Conservation (phyloP, 2,113 vertebrate genomes). For the Dicrurus megarhynchus region DNA sequence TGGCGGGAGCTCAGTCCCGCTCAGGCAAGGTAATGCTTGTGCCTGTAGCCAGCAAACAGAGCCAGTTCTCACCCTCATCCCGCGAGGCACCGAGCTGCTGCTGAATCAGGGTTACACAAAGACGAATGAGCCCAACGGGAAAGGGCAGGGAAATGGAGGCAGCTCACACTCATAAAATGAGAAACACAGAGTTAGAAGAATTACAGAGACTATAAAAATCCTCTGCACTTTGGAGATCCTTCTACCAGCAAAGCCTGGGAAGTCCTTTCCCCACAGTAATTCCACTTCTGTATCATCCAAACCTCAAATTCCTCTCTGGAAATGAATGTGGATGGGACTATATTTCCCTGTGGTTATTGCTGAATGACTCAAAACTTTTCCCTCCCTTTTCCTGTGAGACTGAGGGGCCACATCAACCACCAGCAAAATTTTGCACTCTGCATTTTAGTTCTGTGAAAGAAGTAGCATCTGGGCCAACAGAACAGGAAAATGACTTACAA, state of each 20-base stretch:
- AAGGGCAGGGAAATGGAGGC: slow-evolving; percentile 15
- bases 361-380: slow-evolving; percentile 14
- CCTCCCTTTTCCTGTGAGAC: slow-evolving; percentile 24
- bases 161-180: slow-evolving; percentile 29
- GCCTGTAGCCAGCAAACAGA: neutral
- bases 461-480: neutral
- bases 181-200: slow-evolving; percentile 25
- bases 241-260: slow-evolving; percentile 1
- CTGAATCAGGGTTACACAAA: neutral
- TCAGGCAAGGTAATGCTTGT: slow-evolving; percentile 15
- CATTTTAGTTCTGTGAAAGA: neutral
- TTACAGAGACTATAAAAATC: slow-evolving; percentile 31
- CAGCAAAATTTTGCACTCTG: neutral
- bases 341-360: slow-evolving; percentile 10
- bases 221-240: neutral
- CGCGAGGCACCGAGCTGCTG: neutral
- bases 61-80: slow-evolving; percentile 27
- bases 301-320: slow-evolving; percentile 51
- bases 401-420: neutral
- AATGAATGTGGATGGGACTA: slow-evolving; percentile 10
- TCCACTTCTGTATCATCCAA: slow-evolving; percentile 23
- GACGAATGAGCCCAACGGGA: neutral
- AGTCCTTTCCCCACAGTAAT: slow-evolving; percentile 18
- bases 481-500: neutral
- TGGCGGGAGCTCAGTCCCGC: slow-evolving; percentile 15